Conservation (phyloP, 1,140 invertebrate genomes). For the Trachymyrmex cornetzi region DNA sequence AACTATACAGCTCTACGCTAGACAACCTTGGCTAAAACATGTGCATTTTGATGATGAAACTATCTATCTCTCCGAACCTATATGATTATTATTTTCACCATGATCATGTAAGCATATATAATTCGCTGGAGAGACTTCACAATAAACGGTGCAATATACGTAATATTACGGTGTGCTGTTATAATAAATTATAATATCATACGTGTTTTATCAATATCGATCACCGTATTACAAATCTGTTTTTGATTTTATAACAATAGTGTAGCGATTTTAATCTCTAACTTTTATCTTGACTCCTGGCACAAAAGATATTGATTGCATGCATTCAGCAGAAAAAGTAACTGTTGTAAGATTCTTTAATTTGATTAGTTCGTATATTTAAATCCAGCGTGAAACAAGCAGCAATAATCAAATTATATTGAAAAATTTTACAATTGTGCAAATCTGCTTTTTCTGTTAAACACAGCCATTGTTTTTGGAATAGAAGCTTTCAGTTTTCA, state of each 20-base stretch:
- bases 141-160: slow-evolving; percentile 8
- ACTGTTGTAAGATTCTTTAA: too few relatives aligned
- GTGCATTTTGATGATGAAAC: slow-evolving; percentile 30
- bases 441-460: too few relatives aligned
- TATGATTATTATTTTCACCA: slow-evolving; percentile 9
- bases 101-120: not conserved
- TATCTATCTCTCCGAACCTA: not conserved
- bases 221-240: not conserved
- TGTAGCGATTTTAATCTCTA: not conserved
- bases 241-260: not conserved
- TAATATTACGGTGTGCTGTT: not conserved
- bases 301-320: not conserved
- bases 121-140: not conserved
- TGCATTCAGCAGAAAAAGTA: too few relatives aligned
- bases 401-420: too few relatives aligned
- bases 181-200: slow-evolving; percentile 15
- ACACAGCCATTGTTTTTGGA: not conserved
- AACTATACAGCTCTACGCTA: slow-evolving; percentile 12
- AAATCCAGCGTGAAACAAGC: too few relatives aligned
- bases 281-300: not conserved
- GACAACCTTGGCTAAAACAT: not conserved
- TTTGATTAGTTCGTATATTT: too few relatives aligned
- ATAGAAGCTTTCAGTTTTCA: slow-evolving; percentile 13
- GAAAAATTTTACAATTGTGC: too few relatives aligned
- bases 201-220: not conserved